Base-by-base conservation (phyloP, 2,888 invertebrate genomes). In the Deilephila porcellus region DNA sequence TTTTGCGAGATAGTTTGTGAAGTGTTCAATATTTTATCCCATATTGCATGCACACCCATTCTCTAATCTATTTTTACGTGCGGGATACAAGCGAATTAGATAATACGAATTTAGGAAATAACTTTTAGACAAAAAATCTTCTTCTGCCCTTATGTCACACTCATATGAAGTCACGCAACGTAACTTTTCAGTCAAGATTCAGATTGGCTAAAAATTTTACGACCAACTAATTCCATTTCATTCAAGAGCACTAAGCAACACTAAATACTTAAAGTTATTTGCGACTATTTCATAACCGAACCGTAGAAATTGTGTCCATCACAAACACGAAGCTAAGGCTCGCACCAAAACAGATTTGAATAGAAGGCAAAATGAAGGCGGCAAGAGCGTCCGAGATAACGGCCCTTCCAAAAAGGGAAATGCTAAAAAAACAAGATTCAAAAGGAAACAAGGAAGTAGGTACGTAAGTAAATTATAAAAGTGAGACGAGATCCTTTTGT, bases 401-500 rank as follows among this genome's bases (percentile, higher is more conserved):
- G 82, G 86, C 87, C 83, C 88, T 88, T 90, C 88, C 90, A 91
- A 90, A 88, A 87, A 86, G 85, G 86, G 82, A 87, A 89, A 89
- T 85, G 87, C 86, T 88, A 87, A 90, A 81, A n/a, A 91, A 91
- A 89, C 88, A 88, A 90, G 87, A 89, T 91, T 91, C 88, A 88
- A 90, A 91, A 90, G 88, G 88, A 85, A 89, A 86, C 86, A 84
- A 85, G 88, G 86, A 87, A 88, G 86, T 85, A 85, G 85, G 80
- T 86, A 84, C 84, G 87, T 89, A 88, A 90, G 90, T 91, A 90
- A 91, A 92, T 92, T 91, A 91, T 91, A 90, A 88, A 91, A 92
- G 88, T 89, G 87, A 85, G 86, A 82, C 83, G 85, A 86, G 86
- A 83, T 85, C 82, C 89, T 88, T 92, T 91, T 92, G 91, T 91